Evolutionary conservation across 2,888 invertebrate genomes (phyloP).

Genomic region (Mongoloraphidia duomilia): DNA sequence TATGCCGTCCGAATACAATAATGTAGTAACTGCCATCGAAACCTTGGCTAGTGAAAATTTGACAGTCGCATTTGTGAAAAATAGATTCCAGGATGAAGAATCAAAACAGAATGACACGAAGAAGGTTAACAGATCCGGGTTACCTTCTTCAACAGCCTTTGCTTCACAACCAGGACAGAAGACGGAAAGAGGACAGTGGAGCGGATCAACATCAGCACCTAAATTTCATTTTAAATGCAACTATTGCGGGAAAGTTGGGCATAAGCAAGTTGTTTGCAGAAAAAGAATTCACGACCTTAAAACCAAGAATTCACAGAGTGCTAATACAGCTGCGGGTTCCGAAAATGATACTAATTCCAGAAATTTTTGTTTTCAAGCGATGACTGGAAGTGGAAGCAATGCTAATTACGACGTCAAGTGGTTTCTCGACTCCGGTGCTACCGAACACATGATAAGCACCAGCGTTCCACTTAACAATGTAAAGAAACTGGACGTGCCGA

Average conservation of each 20-base stretch:
- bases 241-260: no score
- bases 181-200: not conserved
- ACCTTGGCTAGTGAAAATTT: not conserved
- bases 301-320: no score
- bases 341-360: not conserved
- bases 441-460: constrained; percentile 14
- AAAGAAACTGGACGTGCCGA: constrained; percentile 9
- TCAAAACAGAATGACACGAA: not conserved
- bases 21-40: constrained; percentile 13
- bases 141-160: not conserved
- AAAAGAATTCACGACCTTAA: no score
- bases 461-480: constrained; percentile 8
- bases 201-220: not conserved
- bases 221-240: not conserved
- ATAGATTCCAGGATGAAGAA: not conserved
- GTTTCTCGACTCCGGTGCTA: constrained; percentile 16
- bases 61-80: not conserved
- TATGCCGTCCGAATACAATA: constrained; percentile 12
- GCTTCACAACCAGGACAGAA: not conserved
- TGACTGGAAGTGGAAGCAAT: not conserved
- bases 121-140: not conserved
- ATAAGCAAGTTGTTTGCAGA: no score
- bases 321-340: not conserved
- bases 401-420: constrained; percentile 7
- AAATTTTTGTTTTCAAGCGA: not conserved